Conservation (phyloP, 2,888 invertebrate genomes). For the Sinelater perroti region DNA sequence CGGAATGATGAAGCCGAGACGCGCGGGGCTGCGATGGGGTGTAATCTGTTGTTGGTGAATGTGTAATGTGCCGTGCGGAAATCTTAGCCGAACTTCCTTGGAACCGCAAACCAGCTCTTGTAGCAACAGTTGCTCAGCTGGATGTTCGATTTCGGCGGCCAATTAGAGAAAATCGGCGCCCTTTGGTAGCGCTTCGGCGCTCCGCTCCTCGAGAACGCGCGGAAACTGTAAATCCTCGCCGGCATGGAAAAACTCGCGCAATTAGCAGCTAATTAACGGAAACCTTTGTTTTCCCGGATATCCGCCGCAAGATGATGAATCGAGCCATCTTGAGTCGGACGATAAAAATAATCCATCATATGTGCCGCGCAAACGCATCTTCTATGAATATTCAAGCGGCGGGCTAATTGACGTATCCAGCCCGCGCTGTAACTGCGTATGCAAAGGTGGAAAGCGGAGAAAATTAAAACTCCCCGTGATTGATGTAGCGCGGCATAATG, state of each 20-base stretch:
- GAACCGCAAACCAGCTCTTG: conserved; percentile 49
- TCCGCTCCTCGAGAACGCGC: background rate
- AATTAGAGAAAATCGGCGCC: conserved; percentile 5
- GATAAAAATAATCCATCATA: conserved; percentile 34
- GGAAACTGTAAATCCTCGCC: background rate
- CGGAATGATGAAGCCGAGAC: conserved; percentile 44
- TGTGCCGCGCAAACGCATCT: conserved; percentile 20
- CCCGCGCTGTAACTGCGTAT: conserved; percentile 1
- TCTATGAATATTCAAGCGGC: conserved; percentile 32
- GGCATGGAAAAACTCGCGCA: background rate
- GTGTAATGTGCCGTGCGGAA: conserved; percentile 53
- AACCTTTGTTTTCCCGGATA: conserved; percentile 21
- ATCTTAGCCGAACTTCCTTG: conserved; percentile 51
- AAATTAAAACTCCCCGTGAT: background rate
- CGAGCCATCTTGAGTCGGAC: conserved; percentile 26
- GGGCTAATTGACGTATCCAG: conserved; percentile 17
- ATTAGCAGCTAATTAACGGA: conserved; percentile 10
- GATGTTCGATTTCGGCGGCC: conserved; percentile 42
- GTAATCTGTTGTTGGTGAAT: conserved; percentile 49
- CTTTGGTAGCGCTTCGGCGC: background rate
- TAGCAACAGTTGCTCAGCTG: conserved; percentile 46
- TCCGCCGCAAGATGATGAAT: conserved; percentile 26
- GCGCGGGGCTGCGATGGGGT: conserved; percentile 38
- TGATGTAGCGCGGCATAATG: background rate
- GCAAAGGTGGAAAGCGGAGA: background rate